Conservation (phyloP, 2,113 vertebrate genomes). For the Grammomys dolichurus region DNA sequence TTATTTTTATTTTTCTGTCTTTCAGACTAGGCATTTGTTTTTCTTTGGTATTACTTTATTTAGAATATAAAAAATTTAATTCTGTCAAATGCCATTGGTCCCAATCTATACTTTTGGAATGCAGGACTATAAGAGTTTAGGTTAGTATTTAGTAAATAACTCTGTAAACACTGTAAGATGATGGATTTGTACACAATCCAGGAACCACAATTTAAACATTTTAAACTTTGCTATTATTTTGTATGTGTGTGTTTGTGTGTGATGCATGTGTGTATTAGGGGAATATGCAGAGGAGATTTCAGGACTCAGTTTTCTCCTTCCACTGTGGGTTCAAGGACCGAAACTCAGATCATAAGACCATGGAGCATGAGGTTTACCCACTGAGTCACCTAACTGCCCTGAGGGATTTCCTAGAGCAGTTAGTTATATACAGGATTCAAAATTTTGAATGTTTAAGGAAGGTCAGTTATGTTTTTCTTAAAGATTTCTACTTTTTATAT, state of each 20-base stretch:
- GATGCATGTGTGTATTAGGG: neutral
- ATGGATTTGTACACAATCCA: neutral
- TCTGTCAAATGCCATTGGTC: slow-evolving; percentile 2
- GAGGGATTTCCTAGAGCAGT: neutral
- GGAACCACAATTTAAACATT: neutral
- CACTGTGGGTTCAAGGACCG: too few species aligned
- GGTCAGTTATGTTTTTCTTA: slow-evolving; percentile 18
- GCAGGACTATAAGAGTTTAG: neutral
- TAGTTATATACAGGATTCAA: slow-evolving; percentile 6
- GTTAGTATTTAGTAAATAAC: slow-evolving; percentile 36
- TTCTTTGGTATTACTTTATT: neutral
- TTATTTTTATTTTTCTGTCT: neutral
- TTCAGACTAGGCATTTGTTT: neutral
- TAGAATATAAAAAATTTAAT: slow-evolving; percentile 9
- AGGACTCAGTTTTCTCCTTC: neutral
- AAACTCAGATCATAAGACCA: neutral
- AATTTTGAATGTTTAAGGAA: slow-evolving; percentile 14
- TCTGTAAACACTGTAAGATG: neutral
- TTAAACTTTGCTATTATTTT: neutral
- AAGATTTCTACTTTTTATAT: neutral
- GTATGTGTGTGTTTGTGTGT: neutral
- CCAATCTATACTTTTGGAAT: neutral
- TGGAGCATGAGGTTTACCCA: neutral
- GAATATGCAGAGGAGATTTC: neutral
- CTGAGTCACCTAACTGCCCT: neutral